Evolutionary conservation across 2,113 vertebrate genomes (phyloP), one percentile per base, ranked within the genome.

Genomic region (Heptranchias perlo): DNA sequence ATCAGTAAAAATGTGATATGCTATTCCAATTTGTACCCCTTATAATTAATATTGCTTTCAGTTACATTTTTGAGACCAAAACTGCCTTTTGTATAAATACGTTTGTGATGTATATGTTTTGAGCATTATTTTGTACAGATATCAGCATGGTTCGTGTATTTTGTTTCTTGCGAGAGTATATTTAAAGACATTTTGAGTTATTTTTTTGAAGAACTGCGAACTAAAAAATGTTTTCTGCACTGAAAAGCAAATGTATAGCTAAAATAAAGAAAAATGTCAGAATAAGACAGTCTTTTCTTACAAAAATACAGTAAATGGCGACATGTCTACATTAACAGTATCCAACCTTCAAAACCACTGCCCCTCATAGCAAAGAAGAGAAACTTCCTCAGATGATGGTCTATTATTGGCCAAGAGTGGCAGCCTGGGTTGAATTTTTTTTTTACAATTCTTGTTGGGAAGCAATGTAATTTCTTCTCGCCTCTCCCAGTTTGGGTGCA

Each of bases 181-280:
- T 98, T 98, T 98, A 98, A 98, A 97, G 97, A 97, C 96, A 96
- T 97, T 96, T 69, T 67, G 93, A 67, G 44, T 28, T 69, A n/a
- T 97, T 96, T 97, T 96, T 96, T 97, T 96, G 73, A 76, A 96
- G 96, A 97, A 78, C 64, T 96, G 96, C 82, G 58, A 84, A 96
- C 31, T 89, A 86, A 31, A 64, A 69, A 62, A 84, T 96, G 49
- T 96, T 96, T 93, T 86, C 52, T 73, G 93, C 64, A 95, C 94
- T 65, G 87, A 78, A 65, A 64, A 95, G 65, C 64, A 95, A 95
- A 31, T 96, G 78, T 64, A 95, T 31, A 47, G 44, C 25, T 95
- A 95, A 69, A 95, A 95, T 69, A 95, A 69, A 95, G 47, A 94
- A 25, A 69, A 2, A 95, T 69, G 52, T 69, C 47, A 52, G 64